These are phyloP conservation scores for Lepidocyrtoides sp. DNA, from an alignment of 2,888 invertebrate species.

Conservation along the genomic window DNA sequence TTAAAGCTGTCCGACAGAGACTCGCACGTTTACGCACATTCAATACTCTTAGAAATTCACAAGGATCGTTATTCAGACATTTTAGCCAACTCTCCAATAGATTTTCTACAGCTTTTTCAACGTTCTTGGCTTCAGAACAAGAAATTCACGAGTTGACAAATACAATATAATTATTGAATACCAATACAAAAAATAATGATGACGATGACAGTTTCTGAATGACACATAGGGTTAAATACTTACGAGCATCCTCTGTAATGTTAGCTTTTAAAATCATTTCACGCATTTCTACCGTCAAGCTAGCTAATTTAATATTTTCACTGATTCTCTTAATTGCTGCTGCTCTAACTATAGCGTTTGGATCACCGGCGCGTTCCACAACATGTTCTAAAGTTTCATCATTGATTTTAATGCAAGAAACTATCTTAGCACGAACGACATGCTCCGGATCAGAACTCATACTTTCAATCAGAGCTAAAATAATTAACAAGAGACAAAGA, in stretches of 20 bases:
- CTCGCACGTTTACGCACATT: constrained; percentile 47
- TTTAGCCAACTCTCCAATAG: constrained; percentile 55
- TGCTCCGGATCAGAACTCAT: constrained; percentile 55
- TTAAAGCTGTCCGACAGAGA: constrained; percentile 46
- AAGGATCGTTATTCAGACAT: constrained; percentile 47
- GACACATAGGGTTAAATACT: too few relatives aligned
- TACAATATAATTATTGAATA: too few relatives aligned
- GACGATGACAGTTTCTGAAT: too few relatives aligned
- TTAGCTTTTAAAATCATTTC: constrained; percentile 68
- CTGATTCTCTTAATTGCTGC: constrained; percentile 50
- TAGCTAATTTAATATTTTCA: neutral
- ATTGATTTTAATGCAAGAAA: constrained; percentile 31
- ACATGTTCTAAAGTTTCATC: constrained; percentile 48
- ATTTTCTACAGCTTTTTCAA: constrained; percentile 29
- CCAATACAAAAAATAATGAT: too few relatives aligned
- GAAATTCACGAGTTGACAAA: too few relatives aligned
- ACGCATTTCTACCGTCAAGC: constrained; percentile 58
- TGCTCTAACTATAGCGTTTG: constrained; percentile 35
- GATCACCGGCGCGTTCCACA: constrained; percentile 66
- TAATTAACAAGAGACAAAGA: too few relatives aligned
- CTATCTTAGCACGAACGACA: constrained; percentile 41
- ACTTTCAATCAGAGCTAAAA: constrained; percentile 23
- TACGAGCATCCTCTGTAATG: constrained; percentile 46
- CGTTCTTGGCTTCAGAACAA: constrained; percentile 46
- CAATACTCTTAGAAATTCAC: constrained; percentile 61